Evolutionary conservation across 2,888 invertebrate species (phyloP).

Genomic region (Leptopterna dolabrata): DNA sequence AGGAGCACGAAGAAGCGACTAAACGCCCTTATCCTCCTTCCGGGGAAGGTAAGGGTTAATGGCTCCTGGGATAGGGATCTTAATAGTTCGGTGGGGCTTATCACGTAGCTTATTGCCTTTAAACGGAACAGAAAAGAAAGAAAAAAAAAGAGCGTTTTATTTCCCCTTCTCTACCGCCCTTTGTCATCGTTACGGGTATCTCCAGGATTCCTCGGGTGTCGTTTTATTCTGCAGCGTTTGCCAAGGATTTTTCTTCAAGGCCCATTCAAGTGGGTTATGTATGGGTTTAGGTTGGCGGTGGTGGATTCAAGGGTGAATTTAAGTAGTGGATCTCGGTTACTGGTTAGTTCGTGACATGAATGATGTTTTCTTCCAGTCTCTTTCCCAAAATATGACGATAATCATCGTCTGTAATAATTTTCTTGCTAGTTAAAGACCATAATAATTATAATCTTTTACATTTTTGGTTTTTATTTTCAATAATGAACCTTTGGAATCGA

Average conservation of each 20-base stretch:
- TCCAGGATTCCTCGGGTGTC: neutral
- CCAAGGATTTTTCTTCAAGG: neutral
- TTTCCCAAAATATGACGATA: too few relatives aligned
- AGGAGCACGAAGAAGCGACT: neutral
- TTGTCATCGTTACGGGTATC: neutral
- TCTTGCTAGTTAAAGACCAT: too few relatives aligned
- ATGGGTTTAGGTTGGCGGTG: too few relatives aligned
- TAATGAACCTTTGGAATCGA: too few relatives aligned
- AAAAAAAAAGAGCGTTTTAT: neutral
- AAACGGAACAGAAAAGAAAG: neutral
- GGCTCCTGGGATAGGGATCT: neutral
- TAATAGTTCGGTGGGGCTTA: conserved; percentile 9
- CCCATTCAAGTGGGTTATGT: too few relatives aligned
- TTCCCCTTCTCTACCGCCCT: neutral
- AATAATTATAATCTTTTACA: too few relatives aligned
- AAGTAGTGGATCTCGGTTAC: too few relatives aligned
- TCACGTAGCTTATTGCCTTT: neutral
- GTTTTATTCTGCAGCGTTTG: neutral
- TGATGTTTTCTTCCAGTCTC: too few relatives aligned
- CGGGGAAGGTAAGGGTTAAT: neutral
- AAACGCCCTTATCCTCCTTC: neutral
- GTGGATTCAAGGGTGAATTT: too few relatives aligned
- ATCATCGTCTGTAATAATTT: too few relatives aligned
- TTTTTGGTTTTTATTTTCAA: too few relatives aligned
- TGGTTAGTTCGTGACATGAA: too few relatives aligned